Evolutionary conservation across 2,113 vertebrate genomes (phyloP).

Genomic region (Crotophaga sulcirostris): DNA sequence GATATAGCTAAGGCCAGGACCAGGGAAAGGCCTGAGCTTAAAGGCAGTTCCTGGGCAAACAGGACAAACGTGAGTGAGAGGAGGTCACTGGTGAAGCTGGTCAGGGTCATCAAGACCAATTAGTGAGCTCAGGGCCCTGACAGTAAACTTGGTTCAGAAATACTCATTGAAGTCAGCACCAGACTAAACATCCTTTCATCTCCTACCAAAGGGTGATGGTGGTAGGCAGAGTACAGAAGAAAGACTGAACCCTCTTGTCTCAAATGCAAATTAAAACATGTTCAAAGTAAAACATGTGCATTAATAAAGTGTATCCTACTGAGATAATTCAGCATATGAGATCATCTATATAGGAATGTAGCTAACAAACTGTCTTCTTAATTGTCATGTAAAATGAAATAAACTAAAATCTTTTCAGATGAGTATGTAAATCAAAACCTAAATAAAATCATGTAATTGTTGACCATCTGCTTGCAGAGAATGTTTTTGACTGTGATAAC

Average conservation of each 20-base stretch:
- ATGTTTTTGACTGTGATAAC: not conserved
- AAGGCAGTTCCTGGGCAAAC: not conserved
- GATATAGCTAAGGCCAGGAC: not conserved
- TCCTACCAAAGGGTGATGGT: not conserved
- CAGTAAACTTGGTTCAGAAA: not conserved
- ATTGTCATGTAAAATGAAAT: constrained; percentile 1
- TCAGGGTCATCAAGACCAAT: not conserved
- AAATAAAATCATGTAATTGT: not conserved
- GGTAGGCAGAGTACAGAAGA: not conserved
- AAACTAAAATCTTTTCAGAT: not conserved
- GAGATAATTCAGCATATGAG: not conserved
- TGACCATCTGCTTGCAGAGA: constrained; percentile 35
- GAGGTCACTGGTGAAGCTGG: not conserved
- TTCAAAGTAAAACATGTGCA: not conserved
- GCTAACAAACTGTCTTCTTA: not conserved
- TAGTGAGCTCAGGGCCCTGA: not conserved
- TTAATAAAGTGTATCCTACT: constrained; percentile 17
- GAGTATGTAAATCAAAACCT: constrained; percentile 10
- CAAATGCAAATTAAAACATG: not conserved
- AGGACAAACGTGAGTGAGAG: accelerated
- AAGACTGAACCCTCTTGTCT: not conserved
- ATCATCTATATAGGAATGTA: not conserved
- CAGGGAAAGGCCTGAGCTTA: not conserved
- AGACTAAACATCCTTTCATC: not conserved
- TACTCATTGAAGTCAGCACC: not conserved